Percentiles rank a stretch among this genome's conserved stretches.
Evolutionary conservation across 2,888 invertebrate genomes (phyloP).

Genomic region (Lamellibrachia satsuma): DNA sequence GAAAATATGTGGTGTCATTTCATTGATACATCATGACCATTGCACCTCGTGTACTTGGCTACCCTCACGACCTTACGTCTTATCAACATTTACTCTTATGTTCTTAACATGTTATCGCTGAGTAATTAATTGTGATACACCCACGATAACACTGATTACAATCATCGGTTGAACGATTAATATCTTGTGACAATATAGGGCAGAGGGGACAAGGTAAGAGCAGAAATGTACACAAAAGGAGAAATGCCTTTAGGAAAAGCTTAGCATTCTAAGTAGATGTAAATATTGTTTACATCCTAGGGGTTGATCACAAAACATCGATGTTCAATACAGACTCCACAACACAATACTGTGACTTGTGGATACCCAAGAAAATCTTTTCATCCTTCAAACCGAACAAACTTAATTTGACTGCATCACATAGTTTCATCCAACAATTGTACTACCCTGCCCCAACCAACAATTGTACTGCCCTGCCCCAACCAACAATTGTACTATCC

Average conservation of each 20-base stretch:
- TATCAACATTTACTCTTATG: background rate
- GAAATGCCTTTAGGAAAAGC: background rate
- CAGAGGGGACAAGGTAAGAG: background rate
- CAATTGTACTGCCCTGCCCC: too few relatives aligned
- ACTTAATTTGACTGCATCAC: too few relatives aligned
- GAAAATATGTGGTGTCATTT: background rate
- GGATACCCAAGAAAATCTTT: too few relatives aligned
- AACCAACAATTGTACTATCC: too few relatives aligned
- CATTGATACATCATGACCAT: background rate
- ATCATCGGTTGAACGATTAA: background rate
- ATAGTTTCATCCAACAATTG: too few relatives aligned
- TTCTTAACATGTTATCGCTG: background rate
- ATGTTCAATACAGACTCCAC: background rate
- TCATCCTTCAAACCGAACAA: too few relatives aligned
- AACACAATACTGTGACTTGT: too few relatives aligned
- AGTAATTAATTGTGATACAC: slow-evolving; percentile 13
- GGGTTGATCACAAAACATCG: background rate
- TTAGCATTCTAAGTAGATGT: slow-evolving; percentile 10
- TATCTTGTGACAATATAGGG: background rate
- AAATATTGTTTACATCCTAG: background rate
- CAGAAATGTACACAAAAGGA: background rate
- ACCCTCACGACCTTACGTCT: background rate
- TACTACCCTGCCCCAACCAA: too few relatives aligned
- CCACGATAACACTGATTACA: background rate
- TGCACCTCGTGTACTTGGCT: background rate